Percentiles rank a stretch among this genome's conserved stretches.
These are phyloP conservation scores for Byasa hedistus DNA, from an alignment of 2,888 invertebrate genomes.

Conservation along the genomic window DNA sequence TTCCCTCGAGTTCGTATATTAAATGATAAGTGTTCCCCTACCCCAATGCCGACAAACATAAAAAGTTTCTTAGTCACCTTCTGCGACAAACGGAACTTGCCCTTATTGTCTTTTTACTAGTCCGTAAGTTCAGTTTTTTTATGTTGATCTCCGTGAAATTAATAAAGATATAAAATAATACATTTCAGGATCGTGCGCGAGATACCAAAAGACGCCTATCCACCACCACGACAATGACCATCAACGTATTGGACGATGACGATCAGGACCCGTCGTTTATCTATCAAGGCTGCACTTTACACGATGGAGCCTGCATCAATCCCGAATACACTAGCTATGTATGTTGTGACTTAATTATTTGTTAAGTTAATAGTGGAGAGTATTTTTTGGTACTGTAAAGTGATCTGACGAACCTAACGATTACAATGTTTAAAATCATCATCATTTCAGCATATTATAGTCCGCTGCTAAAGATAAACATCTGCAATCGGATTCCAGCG, in stretches of 20 bases:
- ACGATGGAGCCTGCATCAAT: slow-evolving; percentile 92
- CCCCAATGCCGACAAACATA: too few species aligned
- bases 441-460: too few species aligned
- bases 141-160: too few species aligned
- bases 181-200: slow-evolving; percentile 89
- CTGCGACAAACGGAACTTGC: too few species aligned
- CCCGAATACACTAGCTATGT: slow-evolving; percentile 92
- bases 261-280: slow-evolving; percentile 95
- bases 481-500: too few species aligned
- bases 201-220: slow-evolving; percentile 88
- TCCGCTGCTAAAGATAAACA: too few species aligned
- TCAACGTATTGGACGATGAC: slow-evolving; percentile 92
- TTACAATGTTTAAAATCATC: not conserved
- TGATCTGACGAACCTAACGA: not conserved
- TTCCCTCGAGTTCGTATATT: too few species aligned
- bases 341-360: slow-evolving; percentile 56
- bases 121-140: too few species aligned
- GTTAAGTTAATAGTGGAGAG: not conserved
- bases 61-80: too few species aligned
- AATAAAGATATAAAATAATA: not conserved
- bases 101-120: too few species aligned
- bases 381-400: not conserved
- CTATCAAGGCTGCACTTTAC: slow-evolving; percentile 90
- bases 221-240: slow-evolving; percentile 90
- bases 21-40: too few species aligned